These are phyloP conservation scores for Brachypteracias leptosomus DNA, from an alignment of 2,113 vertebrate species.

Conservation along the genomic window DNA sequence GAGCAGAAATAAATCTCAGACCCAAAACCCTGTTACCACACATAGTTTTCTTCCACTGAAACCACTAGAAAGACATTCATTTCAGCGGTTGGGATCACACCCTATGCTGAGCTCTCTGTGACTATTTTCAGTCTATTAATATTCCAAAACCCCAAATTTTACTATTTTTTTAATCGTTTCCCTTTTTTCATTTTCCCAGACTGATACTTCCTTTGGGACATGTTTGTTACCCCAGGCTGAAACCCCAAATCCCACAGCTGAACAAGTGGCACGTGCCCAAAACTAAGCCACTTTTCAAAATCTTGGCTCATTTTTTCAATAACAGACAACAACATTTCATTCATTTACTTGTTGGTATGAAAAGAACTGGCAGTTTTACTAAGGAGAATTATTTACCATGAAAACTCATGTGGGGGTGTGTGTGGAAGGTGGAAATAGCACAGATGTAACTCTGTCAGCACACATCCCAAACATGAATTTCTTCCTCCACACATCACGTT, in stretches of 20 bases:
- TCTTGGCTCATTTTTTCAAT: not conserved
- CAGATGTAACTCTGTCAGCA: not conserved
- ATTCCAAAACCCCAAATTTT: not conserved
- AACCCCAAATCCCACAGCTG: not conserved
- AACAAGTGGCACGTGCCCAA: not conserved
- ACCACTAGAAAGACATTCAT: not conserved
- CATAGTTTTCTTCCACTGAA: not conserved
- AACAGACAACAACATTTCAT: not conserved
- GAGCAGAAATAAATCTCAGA: not conserved
- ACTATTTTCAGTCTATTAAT: slow-evolving; percentile 1
- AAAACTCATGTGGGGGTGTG: not conserved
- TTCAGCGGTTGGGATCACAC: not conserved
- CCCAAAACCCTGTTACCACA: not conserved
- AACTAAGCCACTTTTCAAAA: not conserved
- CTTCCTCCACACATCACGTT: not conserved
- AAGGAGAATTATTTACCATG: slow-evolving; percentile 2
- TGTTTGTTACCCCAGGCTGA: not conserved
- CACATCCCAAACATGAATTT: not conserved
- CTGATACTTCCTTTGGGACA: not conserved
- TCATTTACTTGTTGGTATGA: not conserved
- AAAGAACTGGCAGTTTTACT: slow-evolving; percentile 24
- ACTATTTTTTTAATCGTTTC: not conserved
- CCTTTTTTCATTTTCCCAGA: not conserved
- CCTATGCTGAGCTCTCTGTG: not conserved
- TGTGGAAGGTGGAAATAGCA: slow-evolving; percentile 11